These are phyloP conservation scores for Mycetomoellerius zeteki DNA, from an alignment of 1,140 invertebrate species.

Conservation along the genomic window DNA sequence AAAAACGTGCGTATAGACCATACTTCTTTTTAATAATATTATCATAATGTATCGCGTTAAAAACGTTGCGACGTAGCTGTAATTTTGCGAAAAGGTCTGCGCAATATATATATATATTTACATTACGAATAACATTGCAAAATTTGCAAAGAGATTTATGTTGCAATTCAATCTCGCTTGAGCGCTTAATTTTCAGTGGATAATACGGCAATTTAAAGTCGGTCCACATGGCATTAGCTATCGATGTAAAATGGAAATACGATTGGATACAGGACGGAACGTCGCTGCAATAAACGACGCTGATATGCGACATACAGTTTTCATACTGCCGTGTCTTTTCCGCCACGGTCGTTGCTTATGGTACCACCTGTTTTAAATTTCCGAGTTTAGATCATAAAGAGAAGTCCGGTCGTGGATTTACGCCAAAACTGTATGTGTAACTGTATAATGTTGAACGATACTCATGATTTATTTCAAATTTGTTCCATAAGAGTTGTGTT, in stretches of 20 bases:
- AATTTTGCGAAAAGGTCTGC: not conserved
- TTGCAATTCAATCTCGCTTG: conserved; percentile 13
- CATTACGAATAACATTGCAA: not conserved
- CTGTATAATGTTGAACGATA: not conserved
- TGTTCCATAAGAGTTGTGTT: not conserved
- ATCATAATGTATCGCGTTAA: conserved; percentile 34
- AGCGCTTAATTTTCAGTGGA: conserved; percentile 44
- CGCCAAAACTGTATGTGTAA: not conserved
- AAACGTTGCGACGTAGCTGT: not conserved
- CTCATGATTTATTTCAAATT: conserved; percentile 19
- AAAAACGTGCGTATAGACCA: not conserved
- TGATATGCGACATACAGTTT: conserved; percentile 57
- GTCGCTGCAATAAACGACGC: conserved; percentile 41
- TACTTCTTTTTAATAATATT: conserved; percentile 30
- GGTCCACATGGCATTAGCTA: conserved; percentile 38
- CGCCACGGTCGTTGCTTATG: conserved; percentile 24
- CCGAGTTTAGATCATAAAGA: conserved; percentile 1
- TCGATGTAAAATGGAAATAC: conserved; percentile 62
- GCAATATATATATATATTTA: not conserved
- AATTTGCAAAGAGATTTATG: conserved; percentile 45
- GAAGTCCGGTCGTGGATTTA: not conserved
- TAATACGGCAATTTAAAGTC: conserved; percentile 50
- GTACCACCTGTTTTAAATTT: conserved; percentile 46
- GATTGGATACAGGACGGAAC: conserved; percentile 24
- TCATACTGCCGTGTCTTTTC: conserved; percentile 22